Evolutionary conservation across 1,140 invertebrate species (phyloP).

Genomic region (Zaprionus ornatus): DNA sequence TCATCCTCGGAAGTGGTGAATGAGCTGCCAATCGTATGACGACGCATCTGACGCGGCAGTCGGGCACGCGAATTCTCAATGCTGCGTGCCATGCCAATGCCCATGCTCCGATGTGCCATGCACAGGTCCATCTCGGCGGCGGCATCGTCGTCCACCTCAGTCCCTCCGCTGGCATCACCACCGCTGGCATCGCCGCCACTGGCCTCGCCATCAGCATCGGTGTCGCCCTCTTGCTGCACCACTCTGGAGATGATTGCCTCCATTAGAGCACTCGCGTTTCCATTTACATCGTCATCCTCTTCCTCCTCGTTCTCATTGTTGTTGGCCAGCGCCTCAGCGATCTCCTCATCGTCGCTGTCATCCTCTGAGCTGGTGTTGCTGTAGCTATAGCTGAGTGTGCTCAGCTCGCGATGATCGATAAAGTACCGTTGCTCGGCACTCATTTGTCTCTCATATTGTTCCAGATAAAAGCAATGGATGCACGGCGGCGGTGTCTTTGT

Average conservation of each 20-base stretch:
- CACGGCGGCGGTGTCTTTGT: slow-evolving; percentile 87
- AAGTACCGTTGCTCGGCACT: slow-evolving; percentile 82
- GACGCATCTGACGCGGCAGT: slow-evolving; percentile 71
- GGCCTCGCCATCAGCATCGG: slow-evolving; percentile 52
- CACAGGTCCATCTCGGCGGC: slow-evolving; percentile 75
- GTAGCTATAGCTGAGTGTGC: slow-evolving; percentile 79
- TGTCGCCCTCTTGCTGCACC: neutral
- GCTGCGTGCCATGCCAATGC: slow-evolving; percentile 62
- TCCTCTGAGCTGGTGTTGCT: slow-evolving; percentile 84
- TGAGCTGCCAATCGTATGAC: slow-evolving; percentile 76
- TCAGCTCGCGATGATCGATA: slow-evolving; percentile 81
- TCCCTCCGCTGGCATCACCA: slow-evolving; percentile 37
- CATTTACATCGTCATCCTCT: slow-evolving; percentile 56
- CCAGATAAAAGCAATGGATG: slow-evolving; percentile 87
- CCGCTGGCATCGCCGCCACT: slow-evolving; percentile 53
- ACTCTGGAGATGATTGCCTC: slow-evolving; percentile 19
- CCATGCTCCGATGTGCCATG: slow-evolving; percentile 60
- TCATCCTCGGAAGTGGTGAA: slow-evolving; percentile 77
- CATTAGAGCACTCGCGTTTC: slow-evolving; percentile 53
- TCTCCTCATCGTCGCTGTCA: slow-evolving; percentile 84
- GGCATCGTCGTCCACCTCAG: slow-evolving; percentile 62
- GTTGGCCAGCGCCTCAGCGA: slow-evolving; percentile 26
- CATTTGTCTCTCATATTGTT: slow-evolving; percentile 86
- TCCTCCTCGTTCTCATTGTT: slow-evolving; percentile 84
- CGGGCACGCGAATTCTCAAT: slow-evolving; percentile 71